Percentiles rank a stretch among this genome's conserved stretches.
These are phyloP conservation scores for Drosophila eohydei DNA, from an alignment of 2,888 invertebrate species.

Conservation along the genomic window DNA sequence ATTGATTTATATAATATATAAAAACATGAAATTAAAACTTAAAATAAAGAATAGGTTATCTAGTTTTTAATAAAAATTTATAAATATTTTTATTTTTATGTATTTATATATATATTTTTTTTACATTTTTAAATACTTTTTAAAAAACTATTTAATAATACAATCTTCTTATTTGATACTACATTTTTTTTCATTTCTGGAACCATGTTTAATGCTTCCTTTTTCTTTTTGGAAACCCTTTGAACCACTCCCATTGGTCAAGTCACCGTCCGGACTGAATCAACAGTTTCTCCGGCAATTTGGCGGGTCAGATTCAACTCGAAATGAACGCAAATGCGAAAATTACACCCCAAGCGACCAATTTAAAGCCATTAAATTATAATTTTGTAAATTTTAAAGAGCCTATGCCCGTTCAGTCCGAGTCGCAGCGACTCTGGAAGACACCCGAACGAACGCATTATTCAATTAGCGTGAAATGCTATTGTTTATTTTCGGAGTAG, in stretches of 20 bases:
- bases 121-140: too few relatives aligned
- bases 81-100: too few relatives aligned
- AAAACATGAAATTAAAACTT: too few relatives aligned
- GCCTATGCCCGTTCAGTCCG: slow-evolving; percentile 25
- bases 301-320: slow-evolving; percentile 47
- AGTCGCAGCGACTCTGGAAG: slow-evolving; percentile 36
- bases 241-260: slow-evolving; percentile 33
- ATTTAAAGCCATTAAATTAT: slow-evolving; percentile 80
- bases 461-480: slow-evolving; percentile 70
- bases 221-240: slow-evolving; percentile 13
- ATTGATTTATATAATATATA: too few relatives aligned
- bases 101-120: too few relatives aligned
- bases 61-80: too few relatives aligned
- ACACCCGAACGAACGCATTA: slow-evolving; percentile 66
- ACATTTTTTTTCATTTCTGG: too few relatives aligned
- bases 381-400: slow-evolving; percentile 72
- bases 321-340: slow-evolving; percentile 79
- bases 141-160: too few relatives aligned
- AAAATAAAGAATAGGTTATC: too few relatives aligned
- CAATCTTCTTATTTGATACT: too few relatives aligned
- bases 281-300: slow-evolving; percentile 45
- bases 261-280: slow-evolving; percentile 43
- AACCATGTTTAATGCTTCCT: background rate
- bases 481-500: slow-evolving; percentile 65
- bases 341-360: slow-evolving; percentile 81